A percentile compares a stretch with the other conserved stretches of the same genome.
These are phyloP conservation scores for Geotrypetes seraphini DNA, from an alignment of 2,797 vertebrate genomes.

Conservation along the genomic window DNA sequence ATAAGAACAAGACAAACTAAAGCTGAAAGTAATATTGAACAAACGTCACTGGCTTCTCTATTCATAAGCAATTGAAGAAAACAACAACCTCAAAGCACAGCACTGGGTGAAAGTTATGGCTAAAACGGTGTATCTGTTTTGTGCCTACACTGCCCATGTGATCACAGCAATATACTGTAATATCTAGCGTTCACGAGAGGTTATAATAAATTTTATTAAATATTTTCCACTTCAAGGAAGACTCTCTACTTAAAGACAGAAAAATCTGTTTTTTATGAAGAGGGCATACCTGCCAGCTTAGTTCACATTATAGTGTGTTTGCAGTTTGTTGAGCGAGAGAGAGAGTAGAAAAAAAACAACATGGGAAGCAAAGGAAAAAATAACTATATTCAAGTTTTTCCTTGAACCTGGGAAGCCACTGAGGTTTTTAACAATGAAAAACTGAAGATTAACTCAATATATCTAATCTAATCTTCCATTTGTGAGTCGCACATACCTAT, in stretches of 20 bases:
- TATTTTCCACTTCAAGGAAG: not conserved
- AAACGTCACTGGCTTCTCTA: not conserved
- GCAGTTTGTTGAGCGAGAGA: not conserved
- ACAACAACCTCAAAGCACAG: conserved; percentile 11
- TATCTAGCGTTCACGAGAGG: not conserved
- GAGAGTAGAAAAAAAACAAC: not conserved
- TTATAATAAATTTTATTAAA: conserved; percentile 17
- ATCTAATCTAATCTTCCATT: no score
- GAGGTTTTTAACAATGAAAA: no score
- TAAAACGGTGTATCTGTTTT: conserved; percentile 1
- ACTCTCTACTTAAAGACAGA: no score
- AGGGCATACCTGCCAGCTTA: no score
- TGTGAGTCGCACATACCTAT: no score
- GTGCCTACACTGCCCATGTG: not conserved
- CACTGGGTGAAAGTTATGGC: conserved; percentile 1
- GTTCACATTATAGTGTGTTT: no score
- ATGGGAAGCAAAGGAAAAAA: not conserved
- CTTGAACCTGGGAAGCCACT: no score
- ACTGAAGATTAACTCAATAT: no score
- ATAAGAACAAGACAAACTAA: no score
- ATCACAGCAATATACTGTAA: conserved; percentile 9
- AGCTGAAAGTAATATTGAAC: no score
- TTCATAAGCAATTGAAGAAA: conserved; percentile 6
- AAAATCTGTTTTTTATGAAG: no score
- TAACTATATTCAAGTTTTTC: no score